A percentile compares a stretch with the other conserved stretches of the same genome.
phyloP scores from a whole-genome alignment of 2,888 invertebrate genomes.

The Mystacides longicornis region DNA sequence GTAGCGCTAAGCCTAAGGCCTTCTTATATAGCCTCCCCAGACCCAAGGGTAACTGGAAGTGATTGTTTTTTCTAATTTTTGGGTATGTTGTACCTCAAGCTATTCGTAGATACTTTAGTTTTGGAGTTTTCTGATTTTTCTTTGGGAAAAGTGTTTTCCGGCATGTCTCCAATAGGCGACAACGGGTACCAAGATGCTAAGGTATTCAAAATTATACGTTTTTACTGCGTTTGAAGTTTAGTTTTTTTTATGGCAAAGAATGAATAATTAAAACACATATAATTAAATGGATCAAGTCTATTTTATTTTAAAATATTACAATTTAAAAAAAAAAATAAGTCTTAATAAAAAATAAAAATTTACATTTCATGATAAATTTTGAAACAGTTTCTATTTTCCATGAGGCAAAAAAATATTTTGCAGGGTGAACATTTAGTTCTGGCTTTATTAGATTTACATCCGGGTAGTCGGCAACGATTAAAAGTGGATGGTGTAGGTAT shows the following conservation, averaged over 20 bases:
- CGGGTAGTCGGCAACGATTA: not conserved
- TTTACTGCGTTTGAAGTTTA: not conserved
- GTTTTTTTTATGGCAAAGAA: not conserved
- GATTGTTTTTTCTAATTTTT: slow-evolving; percentile 2
- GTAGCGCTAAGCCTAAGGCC: too few species aligned
- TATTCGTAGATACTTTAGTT: not conserved
- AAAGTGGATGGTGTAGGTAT: not conserved
- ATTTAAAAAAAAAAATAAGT: too few species aligned
- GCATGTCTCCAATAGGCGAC: not conserved
- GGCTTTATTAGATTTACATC: slow-evolving; percentile 2
- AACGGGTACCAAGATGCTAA: not conserved
- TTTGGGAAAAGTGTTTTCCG: not conserved
- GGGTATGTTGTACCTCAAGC: not conserved
- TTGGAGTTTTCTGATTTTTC: not conserved
- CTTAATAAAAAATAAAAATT: not conserved
- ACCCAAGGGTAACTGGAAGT: not conserved
- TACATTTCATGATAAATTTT: slow-evolving; percentile 3
- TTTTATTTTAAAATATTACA: not conserved
- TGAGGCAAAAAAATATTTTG: not conserved
- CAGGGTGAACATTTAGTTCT: not conserved
- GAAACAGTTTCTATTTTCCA: not conserved
- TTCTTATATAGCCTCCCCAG: not conserved
- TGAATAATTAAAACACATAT: not conserved
- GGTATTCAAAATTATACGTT: not conserved
- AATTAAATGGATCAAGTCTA: not conserved